Evolutionary conservation across 2,888 invertebrate species (phyloP), one percentile per base, ranked within the genome.

Genomic region (Troides aeacus): DNA sequence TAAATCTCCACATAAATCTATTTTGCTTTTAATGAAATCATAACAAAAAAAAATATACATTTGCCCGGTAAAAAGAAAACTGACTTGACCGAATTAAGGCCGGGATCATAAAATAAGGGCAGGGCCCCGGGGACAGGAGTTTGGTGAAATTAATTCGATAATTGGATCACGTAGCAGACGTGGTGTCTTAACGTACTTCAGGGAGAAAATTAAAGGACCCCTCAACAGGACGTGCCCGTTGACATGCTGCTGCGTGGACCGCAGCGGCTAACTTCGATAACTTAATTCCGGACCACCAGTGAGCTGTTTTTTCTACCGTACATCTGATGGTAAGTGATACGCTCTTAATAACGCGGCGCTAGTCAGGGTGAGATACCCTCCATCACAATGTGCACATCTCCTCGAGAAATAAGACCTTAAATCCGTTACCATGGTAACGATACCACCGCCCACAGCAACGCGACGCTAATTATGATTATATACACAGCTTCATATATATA

Each of bases 101-200:
- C 50, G 63, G 53, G 59, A 66, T 66, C 66, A 70, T 70, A 66
- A 66, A 70, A 64, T 46, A 57, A 42, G 58, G 63, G 56, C 59
- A 24, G 53, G n/a, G 5, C 66, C 30, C 60, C 17, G 56, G 66
- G 66, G 66, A 42, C 56, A 10, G 39, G n/a, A 15, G 62, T 60
- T 70, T 63, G 74, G 72, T 72, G 74, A 70, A 71, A 72, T 72
- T 76, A 77, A 76, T 76, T 75, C 74, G 66, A 68, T 73, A 77
- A 77, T 75, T 74, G 73, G 72, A 74, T 74, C 76, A 77, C 77
- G 77, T 75, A 71, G 70, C 66, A 64, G 53, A 61, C 62, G 62
- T 15, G 62, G 24, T 56, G 64, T 62, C 66, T 73, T 69, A 70
- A 74, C 73, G 73, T 72, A 72, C 74, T 75, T 70, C 68, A 62